Percentiles rank a stretch among this genome's conserved stretches.
phyloP scores from a whole-genome alignment of 2,888 invertebrate species.

The Drosophila aldrichi region DNA sequence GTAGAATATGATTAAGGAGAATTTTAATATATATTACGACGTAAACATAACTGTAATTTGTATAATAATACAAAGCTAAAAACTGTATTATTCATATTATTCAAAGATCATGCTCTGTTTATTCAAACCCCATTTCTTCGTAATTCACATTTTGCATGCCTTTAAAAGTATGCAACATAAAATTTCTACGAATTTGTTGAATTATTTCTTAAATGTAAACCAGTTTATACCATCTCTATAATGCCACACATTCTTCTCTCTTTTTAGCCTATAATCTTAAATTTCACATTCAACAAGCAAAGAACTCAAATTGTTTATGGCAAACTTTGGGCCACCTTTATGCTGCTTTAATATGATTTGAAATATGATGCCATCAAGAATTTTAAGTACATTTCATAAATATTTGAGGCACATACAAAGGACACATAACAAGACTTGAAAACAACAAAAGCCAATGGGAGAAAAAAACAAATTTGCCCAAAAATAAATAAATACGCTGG shows the following conservation, averaged over 20 bases:
- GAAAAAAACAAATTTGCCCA: constrained; percentile 22
- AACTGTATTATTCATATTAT: too few relatives aligned
- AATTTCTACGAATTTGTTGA: neutral
- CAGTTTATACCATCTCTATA: neutral
- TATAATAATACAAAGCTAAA: too few relatives aligned
- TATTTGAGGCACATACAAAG: constrained; percentile 66
- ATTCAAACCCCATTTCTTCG: too few relatives aligned
- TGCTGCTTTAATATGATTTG: constrained; percentile 26
- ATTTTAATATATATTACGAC: too few relatives aligned
- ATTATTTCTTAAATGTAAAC: neutral
- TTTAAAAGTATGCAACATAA: constrained; percentile 1
- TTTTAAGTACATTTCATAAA: constrained; percentile 61
- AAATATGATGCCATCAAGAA: constrained; percentile 58
- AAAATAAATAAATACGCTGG: constrained; percentile 47
- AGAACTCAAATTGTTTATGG: neutral
- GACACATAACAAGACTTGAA: constrained; percentile 44
- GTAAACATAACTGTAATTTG: too few relatives aligned
- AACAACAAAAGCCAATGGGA: constrained; percentile 25
- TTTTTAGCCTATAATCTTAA: neutral
- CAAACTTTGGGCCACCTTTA: neutral
- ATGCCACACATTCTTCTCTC: neutral
- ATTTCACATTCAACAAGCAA: neutral
- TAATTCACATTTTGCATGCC: neutral
- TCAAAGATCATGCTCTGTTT: too few relatives aligned
- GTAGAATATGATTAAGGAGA: too few relatives aligned